Percentiles rank a stretch among this genome's conserved stretches.
Conservation (phyloP, 35 echinoderm and acorn worm species). For the Heliocidaris erythrogramma region DNA sequence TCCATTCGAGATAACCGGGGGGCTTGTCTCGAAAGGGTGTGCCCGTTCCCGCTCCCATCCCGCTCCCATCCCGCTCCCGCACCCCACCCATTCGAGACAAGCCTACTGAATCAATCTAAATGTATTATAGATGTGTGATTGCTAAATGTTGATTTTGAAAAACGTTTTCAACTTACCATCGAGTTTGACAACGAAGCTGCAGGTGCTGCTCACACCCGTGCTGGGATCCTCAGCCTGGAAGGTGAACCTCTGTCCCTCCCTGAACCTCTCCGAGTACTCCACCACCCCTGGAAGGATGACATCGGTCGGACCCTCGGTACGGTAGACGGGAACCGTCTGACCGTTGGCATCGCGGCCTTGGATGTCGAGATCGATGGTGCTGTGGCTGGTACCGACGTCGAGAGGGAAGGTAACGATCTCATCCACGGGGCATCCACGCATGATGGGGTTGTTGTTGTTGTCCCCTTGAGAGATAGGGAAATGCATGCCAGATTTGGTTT, state of each 20-base stretch:
- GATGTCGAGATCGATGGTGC: conserved; percentile 47
- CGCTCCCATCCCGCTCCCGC: too few relatives aligned
- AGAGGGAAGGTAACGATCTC: conserved; percentile 32
- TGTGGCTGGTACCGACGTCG: neutral
- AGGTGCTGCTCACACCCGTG: neutral
- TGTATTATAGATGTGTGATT: too few relatives aligned
- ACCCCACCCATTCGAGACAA: too few relatives aligned
- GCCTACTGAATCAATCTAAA: too few relatives aligned
- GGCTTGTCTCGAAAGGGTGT: too few relatives aligned
- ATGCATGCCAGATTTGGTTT: neutral
- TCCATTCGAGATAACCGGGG: too few relatives aligned
- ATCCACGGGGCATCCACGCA: conserved; percentile 33
- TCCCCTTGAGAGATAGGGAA: neutral
- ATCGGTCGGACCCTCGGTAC: conserved; percentile 19
- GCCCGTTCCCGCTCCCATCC: too few relatives aligned
- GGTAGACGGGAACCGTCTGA: conserved; percentile 24
- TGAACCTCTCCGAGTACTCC: conserved; percentile 37
- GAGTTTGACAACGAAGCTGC: conserved; percentile 45
- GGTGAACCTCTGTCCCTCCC: conserved; percentile 28
- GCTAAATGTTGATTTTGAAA: too few relatives aligned
- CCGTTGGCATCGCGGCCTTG: neutral
- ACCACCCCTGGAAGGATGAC: conserved; percentile 47
- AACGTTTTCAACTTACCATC: conserved; percentile 6
- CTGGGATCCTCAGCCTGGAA: conserved; percentile 25
- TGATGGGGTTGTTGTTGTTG: neutral